These are phyloP conservation scores for Pteropus alecto DNA, from an alignment of 2,113 vertebrate genomes.

Conservation along the genomic window DNA sequence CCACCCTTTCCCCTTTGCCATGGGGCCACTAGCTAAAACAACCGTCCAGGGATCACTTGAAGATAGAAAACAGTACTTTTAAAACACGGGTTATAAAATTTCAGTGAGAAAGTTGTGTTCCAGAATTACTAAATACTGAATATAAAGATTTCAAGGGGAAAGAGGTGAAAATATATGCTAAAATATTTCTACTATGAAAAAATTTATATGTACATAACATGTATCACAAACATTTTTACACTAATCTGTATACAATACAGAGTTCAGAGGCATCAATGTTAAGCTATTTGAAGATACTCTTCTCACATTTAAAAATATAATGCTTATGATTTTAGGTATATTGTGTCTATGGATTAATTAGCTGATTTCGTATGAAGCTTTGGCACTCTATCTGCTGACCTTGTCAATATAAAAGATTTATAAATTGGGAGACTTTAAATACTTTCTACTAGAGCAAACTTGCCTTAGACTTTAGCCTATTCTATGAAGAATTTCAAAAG, in stretches of 20 bases:
- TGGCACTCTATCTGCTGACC: background rate
- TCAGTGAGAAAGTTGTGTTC: background rate
- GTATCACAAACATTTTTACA: background rate
- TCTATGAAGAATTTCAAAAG: constrained; percentile 2
- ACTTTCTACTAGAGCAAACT: background rate
- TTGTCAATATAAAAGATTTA: background rate
- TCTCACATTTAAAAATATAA: constrained; percentile 23
- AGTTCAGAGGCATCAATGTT: background rate
- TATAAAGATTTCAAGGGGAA: background rate
- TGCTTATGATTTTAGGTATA: background rate
- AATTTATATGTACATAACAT: background rate
- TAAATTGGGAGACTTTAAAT: background rate
- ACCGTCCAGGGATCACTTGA: background rate
- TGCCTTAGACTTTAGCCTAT: constrained; percentile 24
- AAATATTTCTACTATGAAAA: background rate
- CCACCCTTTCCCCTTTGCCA: background rate
- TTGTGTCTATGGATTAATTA: background rate
- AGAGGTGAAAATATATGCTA: background rate
- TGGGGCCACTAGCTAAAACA: background rate
- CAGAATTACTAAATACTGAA: background rate
- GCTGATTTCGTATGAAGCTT: background rate
- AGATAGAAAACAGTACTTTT: background rate
- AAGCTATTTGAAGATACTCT: background rate
- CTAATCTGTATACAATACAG: background rate
- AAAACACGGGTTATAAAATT: background rate